phyloP scores from a whole-genome alignment of 2,113 vertebrate genomes.

The Perca schrenkii region DNA sequence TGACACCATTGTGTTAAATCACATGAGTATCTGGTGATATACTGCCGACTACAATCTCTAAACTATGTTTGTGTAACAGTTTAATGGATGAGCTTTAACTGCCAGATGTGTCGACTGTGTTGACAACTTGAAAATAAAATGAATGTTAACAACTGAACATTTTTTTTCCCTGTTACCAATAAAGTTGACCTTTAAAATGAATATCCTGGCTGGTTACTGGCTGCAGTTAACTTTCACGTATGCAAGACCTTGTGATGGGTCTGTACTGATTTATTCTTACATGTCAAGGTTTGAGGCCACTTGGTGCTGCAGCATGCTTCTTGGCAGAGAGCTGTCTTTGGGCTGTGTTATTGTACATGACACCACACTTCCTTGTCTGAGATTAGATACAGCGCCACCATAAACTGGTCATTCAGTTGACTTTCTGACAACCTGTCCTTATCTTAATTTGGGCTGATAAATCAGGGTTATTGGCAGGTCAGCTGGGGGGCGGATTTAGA shows the following conservation, averaged over 20 bases:
- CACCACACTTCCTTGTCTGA: slow-evolving; percentile 55
- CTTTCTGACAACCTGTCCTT: slow-evolving; percentile 65
- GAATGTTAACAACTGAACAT: not conserved
- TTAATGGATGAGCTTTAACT: not conserved
- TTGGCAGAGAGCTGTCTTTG: slow-evolving; percentile 13
- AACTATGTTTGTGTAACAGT: not conserved
- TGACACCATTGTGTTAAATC: not conserved
- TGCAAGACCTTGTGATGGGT: not conserved
- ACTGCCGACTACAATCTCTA: not conserved
- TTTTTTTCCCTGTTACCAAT: slow-evolving; percentile 1
- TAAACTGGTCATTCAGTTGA: slow-evolving; percentile 65
- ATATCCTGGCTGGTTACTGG: not conserved
- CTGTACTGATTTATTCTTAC: not conserved
- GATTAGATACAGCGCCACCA: slow-evolving; percentile 63
- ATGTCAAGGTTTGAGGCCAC: slow-evolving; percentile 20
- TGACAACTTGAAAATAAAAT: not conserved
- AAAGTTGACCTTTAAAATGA: not conserved
- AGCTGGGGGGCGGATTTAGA: not conserved
- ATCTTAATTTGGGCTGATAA: slow-evolving; percentile 77
- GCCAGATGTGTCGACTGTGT: not conserved
- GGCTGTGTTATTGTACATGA: slow-evolving; percentile 50
- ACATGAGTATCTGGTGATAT: not conserved
- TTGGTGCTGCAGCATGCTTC: not conserved
- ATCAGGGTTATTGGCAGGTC: slow-evolving; percentile 59
- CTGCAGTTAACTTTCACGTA: not conserved